Evolutionary conservation across 2,888 invertebrate species (phyloP).

Genomic region (Chrysolina oricalcia): DNA sequence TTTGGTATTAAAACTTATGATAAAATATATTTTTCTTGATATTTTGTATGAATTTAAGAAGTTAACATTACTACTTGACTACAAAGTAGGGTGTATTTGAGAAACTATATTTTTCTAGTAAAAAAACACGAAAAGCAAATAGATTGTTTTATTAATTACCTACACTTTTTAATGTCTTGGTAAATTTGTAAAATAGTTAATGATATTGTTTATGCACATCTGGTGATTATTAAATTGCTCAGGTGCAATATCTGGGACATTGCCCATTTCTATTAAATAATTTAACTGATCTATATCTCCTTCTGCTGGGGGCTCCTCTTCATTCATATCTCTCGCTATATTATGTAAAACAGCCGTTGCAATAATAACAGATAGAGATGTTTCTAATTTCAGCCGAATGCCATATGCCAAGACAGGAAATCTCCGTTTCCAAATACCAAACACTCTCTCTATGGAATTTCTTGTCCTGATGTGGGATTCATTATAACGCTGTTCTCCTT

Average conservation of each 20-base stretch:
- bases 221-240: not conserved
- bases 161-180: conserved; percentile 7
- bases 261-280: conserved; percentile 14
- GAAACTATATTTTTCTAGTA: not conserved
- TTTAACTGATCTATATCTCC: conserved; percentile 7
- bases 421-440: conserved; percentile 3
- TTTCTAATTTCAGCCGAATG: not conserved
- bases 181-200: conserved; percentile 12
- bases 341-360: conserved; percentile 4
- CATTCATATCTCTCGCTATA: not conserved
- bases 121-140: not conserved
- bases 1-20: not conserved
- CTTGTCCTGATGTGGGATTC: conserved; percentile 2
- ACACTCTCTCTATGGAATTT: not conserved
- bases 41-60: not conserved
- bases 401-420: not conserved
- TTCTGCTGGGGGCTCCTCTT: conserved; percentile 12
- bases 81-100: not conserved
- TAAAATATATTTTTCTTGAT: not conserved
- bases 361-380: conserved; percentile 3
- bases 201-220: conserved; percentile 6
- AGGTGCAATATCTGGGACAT: conserved; percentile 9
- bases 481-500: conserved; percentile 4
- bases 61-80: not conserved
- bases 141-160: not conserved